Evolutionary conservation across 1,140 invertebrate species (phyloP).

Genomic region (Anadara kagoshimensis): DNA sequence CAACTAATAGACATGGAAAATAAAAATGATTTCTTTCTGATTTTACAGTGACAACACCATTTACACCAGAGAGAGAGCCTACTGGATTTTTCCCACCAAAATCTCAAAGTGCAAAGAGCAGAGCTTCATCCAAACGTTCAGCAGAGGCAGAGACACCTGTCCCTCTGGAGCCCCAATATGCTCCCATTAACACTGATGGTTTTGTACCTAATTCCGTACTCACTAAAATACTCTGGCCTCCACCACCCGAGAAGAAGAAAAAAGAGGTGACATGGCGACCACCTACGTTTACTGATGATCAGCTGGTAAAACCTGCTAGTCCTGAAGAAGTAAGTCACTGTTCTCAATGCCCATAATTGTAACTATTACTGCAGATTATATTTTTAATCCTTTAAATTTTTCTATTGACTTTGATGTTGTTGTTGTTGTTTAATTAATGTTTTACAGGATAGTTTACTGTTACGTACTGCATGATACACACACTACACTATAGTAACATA

Average conservation of each 20-base stretch:
- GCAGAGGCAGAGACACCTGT: slow-evolving; percentile 22
- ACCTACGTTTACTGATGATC: slow-evolving; percentile 55
- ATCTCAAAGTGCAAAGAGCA: slow-evolving; percentile 27
- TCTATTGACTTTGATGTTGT: too few species aligned
- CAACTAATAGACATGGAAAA: background rate
- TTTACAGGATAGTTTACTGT: too few species aligned
- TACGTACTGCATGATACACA: too few species aligned
- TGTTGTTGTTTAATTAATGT: too few species aligned
- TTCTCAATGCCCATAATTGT: too few species aligned
- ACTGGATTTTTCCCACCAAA: slow-evolving; percentile 64
- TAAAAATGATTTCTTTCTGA: background rate
- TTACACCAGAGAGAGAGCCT: slow-evolving; percentile 56
- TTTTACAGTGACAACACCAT: slow-evolving; percentile 48
- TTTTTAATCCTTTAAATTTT: too few species aligned
- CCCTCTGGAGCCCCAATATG: slow-evolving; percentile 51
- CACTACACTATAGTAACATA: too few species aligned
- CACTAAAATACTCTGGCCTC: slow-evolving; percentile 65
- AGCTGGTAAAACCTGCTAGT: slow-evolving; percentile 40
- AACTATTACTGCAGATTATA: too few species aligned
- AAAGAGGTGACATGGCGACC: slow-evolving; percentile 51
- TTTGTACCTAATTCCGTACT: slow-evolving; percentile 70
- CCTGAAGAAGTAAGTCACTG: background rate
- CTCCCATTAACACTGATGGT: slow-evolving; percentile 45
- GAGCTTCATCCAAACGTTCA: slow-evolving; percentile 3
- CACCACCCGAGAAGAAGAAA: slow-evolving; percentile 28